A percentile compares a stretch with the other conserved stretches of the same genome.
Evolutionary conservation across 2,888 invertebrate genomes (phyloP).

Genomic region (Tyria jacobaeae): DNA sequence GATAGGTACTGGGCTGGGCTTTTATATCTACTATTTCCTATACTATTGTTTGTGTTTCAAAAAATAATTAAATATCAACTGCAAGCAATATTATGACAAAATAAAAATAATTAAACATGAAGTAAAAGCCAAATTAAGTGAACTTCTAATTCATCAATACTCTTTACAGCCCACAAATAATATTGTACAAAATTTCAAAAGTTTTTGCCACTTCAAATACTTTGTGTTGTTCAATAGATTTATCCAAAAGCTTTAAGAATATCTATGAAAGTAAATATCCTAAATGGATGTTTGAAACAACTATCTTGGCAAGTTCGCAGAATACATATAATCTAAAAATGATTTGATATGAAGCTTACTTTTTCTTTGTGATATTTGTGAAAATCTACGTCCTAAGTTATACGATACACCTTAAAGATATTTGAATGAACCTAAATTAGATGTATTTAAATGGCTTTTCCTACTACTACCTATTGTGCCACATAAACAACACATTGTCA

Average conservation of each 20-base stretch:
- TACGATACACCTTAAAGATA: too few relatives aligned
- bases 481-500: too few relatives aligned
- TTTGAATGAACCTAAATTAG: too few relatives aligned
- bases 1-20: too few relatives aligned
- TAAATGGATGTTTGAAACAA: constrained; percentile 58
- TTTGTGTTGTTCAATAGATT: constrained; percentile 14
- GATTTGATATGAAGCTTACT: neutral
- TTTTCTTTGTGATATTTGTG: neutral
- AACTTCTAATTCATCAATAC: neutral
- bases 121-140: too few relatives aligned
- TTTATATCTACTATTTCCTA: neutral
- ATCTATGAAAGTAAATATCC: constrained; percentile 56
- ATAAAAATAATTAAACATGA: too few relatives aligned
- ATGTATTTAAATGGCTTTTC: too few relatives aligned
- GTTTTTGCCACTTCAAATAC: constrained; percentile 21
- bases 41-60: too few relatives aligned
- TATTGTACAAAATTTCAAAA: constrained; percentile 7
- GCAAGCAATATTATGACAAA: too few relatives aligned
- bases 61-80: too few relatives aligned
- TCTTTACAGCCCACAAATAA: neutral
- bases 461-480: too few relatives aligned
- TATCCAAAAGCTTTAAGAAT: constrained; percentile 60
- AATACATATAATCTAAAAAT: constrained; percentile 22
- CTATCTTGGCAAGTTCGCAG: constrained; percentile 45
- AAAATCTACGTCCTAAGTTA: too few relatives aligned